Percentiles rank a stretch among this genome's conserved stretches.
phyloP scores from a whole-genome alignment of 2,888 invertebrate species.

The Mimachlamys varia region DNA sequence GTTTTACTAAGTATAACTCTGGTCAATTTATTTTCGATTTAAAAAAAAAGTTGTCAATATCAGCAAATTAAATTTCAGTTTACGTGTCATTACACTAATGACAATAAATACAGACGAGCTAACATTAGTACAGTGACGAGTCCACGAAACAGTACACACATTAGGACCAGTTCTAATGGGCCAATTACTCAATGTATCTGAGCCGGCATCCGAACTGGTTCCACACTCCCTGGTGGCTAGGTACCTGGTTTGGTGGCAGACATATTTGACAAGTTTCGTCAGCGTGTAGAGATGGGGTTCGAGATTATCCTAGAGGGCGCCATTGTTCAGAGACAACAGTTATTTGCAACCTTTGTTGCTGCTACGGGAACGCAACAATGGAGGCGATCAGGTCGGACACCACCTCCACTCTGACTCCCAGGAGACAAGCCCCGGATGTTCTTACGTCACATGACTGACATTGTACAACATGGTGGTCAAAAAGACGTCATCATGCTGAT shows the following conservation, averaged over 20 bases:
- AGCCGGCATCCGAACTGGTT: neutral
- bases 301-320: slow-evolving; percentile 23
- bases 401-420: neutral
- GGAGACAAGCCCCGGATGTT: neutral
- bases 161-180: neutral
- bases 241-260: neutral
- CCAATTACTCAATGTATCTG: neutral
- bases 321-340: slow-evolving; percentile 9
- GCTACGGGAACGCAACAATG: neutral
- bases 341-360: neutral
- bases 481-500: too few species aligned
- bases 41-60: too few species aligned
- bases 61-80: too few species aligned
- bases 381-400: neutral
- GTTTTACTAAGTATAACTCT: too few species aligned
- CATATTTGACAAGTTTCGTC: slow-evolving; percentile 23
- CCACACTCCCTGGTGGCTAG: neutral
- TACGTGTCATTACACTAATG: too few species aligned
- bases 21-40: too few species aligned
- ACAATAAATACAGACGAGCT: too few species aligned
- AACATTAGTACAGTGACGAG: too few species aligned
- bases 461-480: neutral
- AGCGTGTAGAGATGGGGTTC: neutral
- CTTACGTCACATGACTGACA: neutral
- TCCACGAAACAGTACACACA: too few species aligned